Base-by-base conservation (phyloP, 1,140 invertebrate species). In the Teleogryllus occipitalis region DNA sequence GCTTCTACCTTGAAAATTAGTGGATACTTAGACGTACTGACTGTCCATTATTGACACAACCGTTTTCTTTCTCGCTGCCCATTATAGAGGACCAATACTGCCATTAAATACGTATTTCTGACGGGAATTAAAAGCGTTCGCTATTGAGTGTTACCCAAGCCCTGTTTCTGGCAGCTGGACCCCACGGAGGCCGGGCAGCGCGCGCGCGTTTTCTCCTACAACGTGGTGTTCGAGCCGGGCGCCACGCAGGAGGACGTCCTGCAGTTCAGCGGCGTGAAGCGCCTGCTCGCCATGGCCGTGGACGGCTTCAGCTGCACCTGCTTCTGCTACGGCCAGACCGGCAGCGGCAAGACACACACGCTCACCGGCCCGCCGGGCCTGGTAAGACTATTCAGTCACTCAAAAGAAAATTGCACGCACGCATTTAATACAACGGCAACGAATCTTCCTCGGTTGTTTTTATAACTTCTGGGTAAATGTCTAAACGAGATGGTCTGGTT, bases 241-340 rank as follows among this genome's bases (percentile, higher is more conserved):
- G 93, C 95, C 0, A 93, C 92, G 0, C 96, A 97, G 86, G 89
- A 91, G 76, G 90, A 90, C 80, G 85, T 90, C 18, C 86, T 90
- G 73, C 86, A 88, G 82, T 87, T 90, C 85, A 89, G 86, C 6
- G 95, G 95, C 1, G 90, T 97, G 54, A 94, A 94, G 84, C 89
- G 93, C 48, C 90, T 98, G 14, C 92, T 97, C 79, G 95, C 97
- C 84, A 97, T 97, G 95, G 94, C 95, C 14, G 90, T 97, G 7
- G 95, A 96, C 83, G 96, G 96, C 0, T 98, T 97, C 86, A 95
- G 95, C 81, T 95, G 95, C 81, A 99, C 97, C 7, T 92, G 92
- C 12, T 95, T 97, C 85, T 98, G 97, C 83, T 99, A 99, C 87
- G 97, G 97, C 74, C 97, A 99, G 87, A 99, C 97, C 0, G 97